Evolutionary conservation across 2,888 invertebrate species (phyloP).

Genomic region (Drosophila subsilvestris): DNA sequence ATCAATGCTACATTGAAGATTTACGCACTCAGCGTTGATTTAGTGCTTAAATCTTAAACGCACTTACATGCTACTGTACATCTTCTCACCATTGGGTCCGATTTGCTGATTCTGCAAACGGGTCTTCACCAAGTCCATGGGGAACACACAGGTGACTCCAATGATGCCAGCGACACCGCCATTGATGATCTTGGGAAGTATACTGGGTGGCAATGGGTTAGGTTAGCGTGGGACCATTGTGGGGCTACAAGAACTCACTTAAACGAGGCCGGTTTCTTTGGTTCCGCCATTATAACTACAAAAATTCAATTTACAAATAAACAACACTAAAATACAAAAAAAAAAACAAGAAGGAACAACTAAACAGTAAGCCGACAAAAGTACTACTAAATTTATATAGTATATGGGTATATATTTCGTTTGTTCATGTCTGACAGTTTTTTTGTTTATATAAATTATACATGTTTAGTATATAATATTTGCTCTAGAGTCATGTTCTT

Average conservation of each 20-base stretch:
- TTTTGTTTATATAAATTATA: constrained; percentile 12
- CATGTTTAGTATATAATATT: constrained; percentile 27
- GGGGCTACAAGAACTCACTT: constrained; percentile 22
- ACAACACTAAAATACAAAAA: background rate
- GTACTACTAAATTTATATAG: background rate
- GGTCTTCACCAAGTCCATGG: constrained; percentile 97
- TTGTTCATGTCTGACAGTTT: constrained; percentile 28
- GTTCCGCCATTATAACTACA: background rate
- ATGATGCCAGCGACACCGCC: constrained; percentile 98
- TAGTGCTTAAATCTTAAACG: background rate
- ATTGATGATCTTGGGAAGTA: constrained; percentile 96
- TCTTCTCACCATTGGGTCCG: constrained; percentile 93
- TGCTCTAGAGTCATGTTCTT: constrained; percentile 33
- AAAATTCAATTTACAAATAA: background rate
- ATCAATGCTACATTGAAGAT: constrained; percentile 90
- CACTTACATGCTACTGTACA: constrained; percentile 95
- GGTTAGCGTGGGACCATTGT: background rate
- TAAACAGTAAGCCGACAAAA: background rate
- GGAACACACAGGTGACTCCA: constrained; percentile 97
- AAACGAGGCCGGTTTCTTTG: constrained; percentile 16
- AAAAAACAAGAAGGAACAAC: background rate
- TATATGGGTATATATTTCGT: constrained; percentile 21
- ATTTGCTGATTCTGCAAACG: constrained; percentile 96
- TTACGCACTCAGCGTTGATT: background rate
- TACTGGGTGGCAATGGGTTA: constrained; percentile 38